Percentiles rank a stretch among this genome's conserved stretches.
Evolutionary conservation across 2,888 invertebrate species (phyloP).

Genomic region (Orthonychiurus folsomi): DNA sequence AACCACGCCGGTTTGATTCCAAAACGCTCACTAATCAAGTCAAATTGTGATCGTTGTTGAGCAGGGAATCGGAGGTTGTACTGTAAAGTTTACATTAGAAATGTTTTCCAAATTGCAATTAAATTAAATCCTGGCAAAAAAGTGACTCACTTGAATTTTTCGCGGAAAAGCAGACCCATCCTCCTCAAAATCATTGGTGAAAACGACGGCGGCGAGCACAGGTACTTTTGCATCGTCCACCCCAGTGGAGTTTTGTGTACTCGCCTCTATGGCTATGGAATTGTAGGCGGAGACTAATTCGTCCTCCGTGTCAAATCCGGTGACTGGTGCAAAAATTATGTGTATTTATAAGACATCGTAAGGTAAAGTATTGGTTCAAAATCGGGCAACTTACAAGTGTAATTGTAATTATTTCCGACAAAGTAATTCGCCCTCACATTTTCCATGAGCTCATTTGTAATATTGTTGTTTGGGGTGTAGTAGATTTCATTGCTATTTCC

Average conservation of each 20-base stretch:
- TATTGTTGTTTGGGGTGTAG: constrained; percentile 30
- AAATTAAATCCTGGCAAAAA: background rate
- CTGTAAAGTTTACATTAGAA: constrained; percentile 16
- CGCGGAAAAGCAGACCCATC: constrained; percentile 22
- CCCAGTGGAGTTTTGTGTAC: constrained; percentile 14
- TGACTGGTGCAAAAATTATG: constrained; percentile 22
- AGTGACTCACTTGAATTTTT: constrained; percentile 19
- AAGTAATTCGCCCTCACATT: constrained; percentile 29
- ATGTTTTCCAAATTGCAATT: no score
- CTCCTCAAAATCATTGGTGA: constrained; percentile 25
- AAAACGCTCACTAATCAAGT: constrained; percentile 30
- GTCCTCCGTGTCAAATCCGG: constrained; percentile 28
- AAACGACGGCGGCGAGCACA: constrained; percentile 33
- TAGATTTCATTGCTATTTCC: constrained; percentile 38
- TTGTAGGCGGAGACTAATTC: constrained; percentile 19
- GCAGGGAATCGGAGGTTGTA: constrained; percentile 34
- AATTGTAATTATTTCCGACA: constrained; percentile 19
- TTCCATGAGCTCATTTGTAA: constrained; percentile 27
- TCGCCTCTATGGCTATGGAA: background rate
- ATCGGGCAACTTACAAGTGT: constrained; percentile 26
- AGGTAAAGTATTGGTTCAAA: background rate
- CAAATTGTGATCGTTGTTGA: constrained; percentile 28
- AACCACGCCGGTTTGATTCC: constrained; percentile 50
- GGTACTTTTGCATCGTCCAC: constrained; percentile 29
- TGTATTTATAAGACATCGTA: background rate